Evolutionary conservation across 2,797 vertebrate species (phyloP).

Genomic region (Halcyon leucocephala): DNA sequence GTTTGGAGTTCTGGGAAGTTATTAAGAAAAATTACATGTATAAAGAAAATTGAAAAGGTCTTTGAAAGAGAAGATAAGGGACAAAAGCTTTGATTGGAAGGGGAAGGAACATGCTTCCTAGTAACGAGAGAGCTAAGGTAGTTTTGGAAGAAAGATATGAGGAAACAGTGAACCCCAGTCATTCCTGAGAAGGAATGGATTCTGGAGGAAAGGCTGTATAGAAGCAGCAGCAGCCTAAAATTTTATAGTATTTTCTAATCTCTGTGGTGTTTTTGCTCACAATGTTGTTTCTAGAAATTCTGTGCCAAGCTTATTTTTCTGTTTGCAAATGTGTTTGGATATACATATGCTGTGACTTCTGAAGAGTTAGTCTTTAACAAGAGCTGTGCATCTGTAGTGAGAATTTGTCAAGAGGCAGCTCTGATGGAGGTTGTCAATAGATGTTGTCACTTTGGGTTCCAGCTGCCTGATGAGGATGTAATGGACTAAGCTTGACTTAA

Average conservation of each 20-base stretch:
- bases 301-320: not conserved
- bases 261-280: not conserved
- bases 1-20: not conserved
- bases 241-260: not conserved
- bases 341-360: not conserved
- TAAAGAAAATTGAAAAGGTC: not conserved
- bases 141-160: not conserved
- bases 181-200: not conserved
- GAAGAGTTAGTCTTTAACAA: not conserved
- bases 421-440: not conserved
- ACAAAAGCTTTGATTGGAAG: not conserved
- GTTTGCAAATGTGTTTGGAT: not conserved
- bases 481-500: not conserved
- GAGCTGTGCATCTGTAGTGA: not conserved
- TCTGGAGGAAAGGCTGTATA: not conserved
- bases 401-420: not conserved
- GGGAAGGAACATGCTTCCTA: not conserved
- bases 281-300: not conserved
- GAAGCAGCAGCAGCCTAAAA: not conserved
- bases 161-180: not conserved
- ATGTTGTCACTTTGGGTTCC: not conserved
- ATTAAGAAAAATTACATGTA: not conserved
- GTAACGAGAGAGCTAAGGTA: not conserved
- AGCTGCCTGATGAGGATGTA: not conserved
- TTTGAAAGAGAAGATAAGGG: not conserved